These are phyloP conservation scores for Drosophila colorata DNA, from an alignment of 2,888 invertebrate genomes.

Conservation along the genomic window DNA sequence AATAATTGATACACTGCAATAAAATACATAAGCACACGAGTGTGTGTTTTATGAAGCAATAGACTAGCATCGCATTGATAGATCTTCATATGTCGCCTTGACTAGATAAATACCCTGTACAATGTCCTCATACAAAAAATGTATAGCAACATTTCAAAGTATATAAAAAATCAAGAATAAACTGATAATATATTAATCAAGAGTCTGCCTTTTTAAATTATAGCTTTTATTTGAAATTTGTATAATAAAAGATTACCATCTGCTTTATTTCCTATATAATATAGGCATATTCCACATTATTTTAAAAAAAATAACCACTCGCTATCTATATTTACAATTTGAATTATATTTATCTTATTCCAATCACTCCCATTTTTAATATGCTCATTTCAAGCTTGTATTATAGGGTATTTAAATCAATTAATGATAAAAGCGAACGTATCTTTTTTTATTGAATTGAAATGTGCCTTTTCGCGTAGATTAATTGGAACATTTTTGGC, in stretches of 20 bases:
- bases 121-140: no score
- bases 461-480: constrained; percentile 33
- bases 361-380: background rate
- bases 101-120: constrained; percentile 15
- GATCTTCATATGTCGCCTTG: no score
- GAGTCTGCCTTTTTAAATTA: no score
- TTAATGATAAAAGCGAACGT: constrained; percentile 59
- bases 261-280: no score
- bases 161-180: background rate
- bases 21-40: constrained; percentile 23
- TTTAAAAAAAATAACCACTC: no score
- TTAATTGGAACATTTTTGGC: constrained; percentile 57
- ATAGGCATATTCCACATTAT: no score
- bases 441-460: constrained; percentile 48
- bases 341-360: no score
- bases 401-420: constrained; percentile 58
- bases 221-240: no score
- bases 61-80: background rate
- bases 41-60: background rate
- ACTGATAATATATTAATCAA: no score
- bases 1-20: constrained; percentile 66
- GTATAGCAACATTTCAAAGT: no score
- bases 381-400: background rate
- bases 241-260: no score
- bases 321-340: background rate